phyloP scores from a whole-genome alignment of 2,113 vertebrate species.

The Mormyrus lacerda region DNA sequence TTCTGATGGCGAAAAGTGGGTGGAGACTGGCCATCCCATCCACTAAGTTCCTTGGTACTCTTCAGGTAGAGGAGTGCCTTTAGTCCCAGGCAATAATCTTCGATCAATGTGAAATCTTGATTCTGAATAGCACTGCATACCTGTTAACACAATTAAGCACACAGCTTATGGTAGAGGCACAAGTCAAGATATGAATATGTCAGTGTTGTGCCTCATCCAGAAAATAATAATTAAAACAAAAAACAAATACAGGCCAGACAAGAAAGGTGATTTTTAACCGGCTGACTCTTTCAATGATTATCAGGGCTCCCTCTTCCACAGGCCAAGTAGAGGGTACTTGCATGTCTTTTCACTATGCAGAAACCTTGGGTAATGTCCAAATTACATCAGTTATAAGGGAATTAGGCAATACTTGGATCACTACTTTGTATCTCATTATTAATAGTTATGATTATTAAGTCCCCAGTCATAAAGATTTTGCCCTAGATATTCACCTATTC shows the following conservation, averaged over 20 bases:
- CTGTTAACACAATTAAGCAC: constrained; percentile 33
- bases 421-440: not conserved
- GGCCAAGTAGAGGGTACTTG: not conserved
- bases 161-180: constrained; percentile 1
- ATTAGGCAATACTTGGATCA: not conserved
- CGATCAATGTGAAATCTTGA: constrained; percentile 91
- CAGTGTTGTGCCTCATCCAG: not conserved
- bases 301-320: not conserved
- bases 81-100: constrained; percentile 81
- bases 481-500: too few species aligned
- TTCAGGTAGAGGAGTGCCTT: constrained; percentile 71
- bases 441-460: not conserved
- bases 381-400: not conserved
- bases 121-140: constrained; percentile 88
- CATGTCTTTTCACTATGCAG: not conserved
- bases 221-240: not conserved
- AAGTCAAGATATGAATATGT: not conserved
- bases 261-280: not conserved
- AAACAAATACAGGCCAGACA: not conserved
- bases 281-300: not conserved
- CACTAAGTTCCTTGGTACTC: constrained; percentile 66
- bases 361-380: not conserved
- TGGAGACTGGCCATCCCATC: constrained; percentile 76
- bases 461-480: too few species aligned
- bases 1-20: constrained; percentile 64